Evolutionary conservation across 2,888 invertebrate species (phyloP), one percentile per base, ranked within the genome.

Genomic region (Cantharis lateralis): DNA sequence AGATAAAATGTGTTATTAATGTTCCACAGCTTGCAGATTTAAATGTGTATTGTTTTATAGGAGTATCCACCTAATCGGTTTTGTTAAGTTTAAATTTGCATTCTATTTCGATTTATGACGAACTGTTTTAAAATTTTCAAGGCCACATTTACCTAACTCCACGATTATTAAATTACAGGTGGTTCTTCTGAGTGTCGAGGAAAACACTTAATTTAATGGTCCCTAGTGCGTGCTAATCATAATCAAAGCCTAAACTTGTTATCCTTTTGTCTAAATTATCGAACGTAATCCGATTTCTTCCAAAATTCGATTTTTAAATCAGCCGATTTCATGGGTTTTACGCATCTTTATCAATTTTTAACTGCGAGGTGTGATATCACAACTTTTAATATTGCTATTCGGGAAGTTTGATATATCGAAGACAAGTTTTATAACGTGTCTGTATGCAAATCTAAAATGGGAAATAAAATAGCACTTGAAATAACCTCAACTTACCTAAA

Each of bases 201-300:
- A 76, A 76, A 76, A 66, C 72, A 18, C n/a, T 62, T 72, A 72
- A 76, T 76, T 76, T 68, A 75, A 75, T 76, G 72, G 72, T 48
- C 68, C 24, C 13, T 62, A 72, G 72, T 76, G 72, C 76, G 76
- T 76, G 76, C 72, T 68, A 76, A 76, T 72, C 72, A 68, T 68
- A 72, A 69, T 71, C 75, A 71, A 16, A 16, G 24, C 62, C 76
- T 72, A 72, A 76, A 62, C 68, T 28, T 18, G 71, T 62, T 72
- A 75, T 71, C 71, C 18, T 71, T 76, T 72, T 72, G 20, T 62
- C 69, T 26, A 72, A 72, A 72, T 68, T 72, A 48, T 48, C 20
- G 18, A n/a, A 66, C 62, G 32, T 75, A 75, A 75, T 75, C 68
- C 20, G 28, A 71, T 71, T 75, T 72, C 62, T 72, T 66, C 68